Base-by-base conservation (phyloP, 2,888 invertebrate genomes). In the Ochropleura leucogaster region DNA sequence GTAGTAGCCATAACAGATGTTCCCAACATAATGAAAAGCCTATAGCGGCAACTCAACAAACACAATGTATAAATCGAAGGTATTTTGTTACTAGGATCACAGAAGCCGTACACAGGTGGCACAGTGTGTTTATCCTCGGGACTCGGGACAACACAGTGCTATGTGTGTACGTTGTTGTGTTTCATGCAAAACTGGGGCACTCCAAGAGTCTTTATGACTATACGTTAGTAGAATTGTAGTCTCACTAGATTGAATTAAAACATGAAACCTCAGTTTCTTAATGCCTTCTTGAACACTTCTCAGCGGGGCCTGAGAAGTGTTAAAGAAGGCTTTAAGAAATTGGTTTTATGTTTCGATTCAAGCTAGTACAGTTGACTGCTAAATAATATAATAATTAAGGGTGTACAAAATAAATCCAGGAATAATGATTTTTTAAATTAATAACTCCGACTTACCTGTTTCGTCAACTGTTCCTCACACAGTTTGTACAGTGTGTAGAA, bases 401-500 rank as follows among this genome's bases (percentile, higher is more conserved):
- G 4, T 0, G 18, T 68, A 59, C 0, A 62, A 40, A 42, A 10
- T 14, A 14, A 2, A 18, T 30, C 20, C 14, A 0, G 9, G 59
- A 40, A 16, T 20, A 55, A 59, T 60, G 3, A 62, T 47, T 30
- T 30, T 30, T 30, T n/a, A 18, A 2, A 9, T 7, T 16, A 46
- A 20, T 20, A 30, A 30, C n/a, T 57, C 30, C 40, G 12, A 71
- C 70, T 76, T 85, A 98, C 98, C 97, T 99, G 99, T 95, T 99
- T 99, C 0, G 99, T 99, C 14, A 99, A 97, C 93, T 99, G 99
- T 92, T 99, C 99, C 93, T 99, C 99, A 92, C 99, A 99, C 9
- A 99, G 96, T 93, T 99, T 99, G 93, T 99, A 99, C 30, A 99
- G 96, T 0, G 99, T 99, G 95, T 99, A 99, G 95, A 99, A 99